Evolutionary conservation across 2,888 invertebrate species (phyloP).

Genomic region (Cheilosia urbana): DNA sequence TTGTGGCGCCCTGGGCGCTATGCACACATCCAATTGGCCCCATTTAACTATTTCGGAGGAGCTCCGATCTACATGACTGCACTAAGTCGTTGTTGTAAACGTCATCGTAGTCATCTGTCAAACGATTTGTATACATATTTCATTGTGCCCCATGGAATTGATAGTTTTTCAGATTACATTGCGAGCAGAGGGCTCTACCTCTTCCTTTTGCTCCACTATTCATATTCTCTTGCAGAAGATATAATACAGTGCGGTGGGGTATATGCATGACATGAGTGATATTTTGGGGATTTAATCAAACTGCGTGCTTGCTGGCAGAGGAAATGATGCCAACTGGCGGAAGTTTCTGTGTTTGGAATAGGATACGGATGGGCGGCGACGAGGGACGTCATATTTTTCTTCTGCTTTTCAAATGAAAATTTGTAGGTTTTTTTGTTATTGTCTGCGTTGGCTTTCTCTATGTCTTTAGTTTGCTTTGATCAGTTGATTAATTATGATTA

Average conservation of each 20-base stretch:
- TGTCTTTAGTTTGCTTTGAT: slow-evolving; percentile 55
- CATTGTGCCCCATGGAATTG: not conserved
- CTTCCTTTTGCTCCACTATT: not conserved
- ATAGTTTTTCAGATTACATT: slow-evolving; percentile 2
- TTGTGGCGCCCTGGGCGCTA: slow-evolving; percentile 42
- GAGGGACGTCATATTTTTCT: not conserved
- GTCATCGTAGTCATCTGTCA: slow-evolving; percentile 70
- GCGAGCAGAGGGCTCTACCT: not conserved
- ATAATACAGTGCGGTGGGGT: not conserved
- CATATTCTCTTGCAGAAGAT: slow-evolving; percentile 27
- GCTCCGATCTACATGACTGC: slow-evolving; percentile 12
- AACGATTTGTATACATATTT: slow-evolving; percentile 56
- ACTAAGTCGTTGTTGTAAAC: slow-evolving; percentile 59
- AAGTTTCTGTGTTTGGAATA: slow-evolving; percentile 52
- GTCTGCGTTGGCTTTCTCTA: slow-evolving; percentile 28
- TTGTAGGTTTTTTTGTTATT: slow-evolving; percentile 13
- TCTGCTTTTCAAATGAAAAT: slow-evolving; percentile 35
- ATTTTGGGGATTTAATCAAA: slow-evolving; percentile 63
- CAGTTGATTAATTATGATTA: slow-evolving; percentile 73
- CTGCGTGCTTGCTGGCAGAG: slow-evolving; percentile 50
- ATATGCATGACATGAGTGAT: slow-evolving; percentile 52
- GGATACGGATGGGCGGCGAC: not conserved
- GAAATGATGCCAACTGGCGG: slow-evolving; percentile 70
- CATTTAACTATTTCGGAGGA: slow-evolving; percentile 51
- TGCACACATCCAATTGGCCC: slow-evolving; percentile 44